Evolutionary conservation across 2,113 vertebrate species (phyloP).

Genomic region (Mionectes macconnelli): DNA sequence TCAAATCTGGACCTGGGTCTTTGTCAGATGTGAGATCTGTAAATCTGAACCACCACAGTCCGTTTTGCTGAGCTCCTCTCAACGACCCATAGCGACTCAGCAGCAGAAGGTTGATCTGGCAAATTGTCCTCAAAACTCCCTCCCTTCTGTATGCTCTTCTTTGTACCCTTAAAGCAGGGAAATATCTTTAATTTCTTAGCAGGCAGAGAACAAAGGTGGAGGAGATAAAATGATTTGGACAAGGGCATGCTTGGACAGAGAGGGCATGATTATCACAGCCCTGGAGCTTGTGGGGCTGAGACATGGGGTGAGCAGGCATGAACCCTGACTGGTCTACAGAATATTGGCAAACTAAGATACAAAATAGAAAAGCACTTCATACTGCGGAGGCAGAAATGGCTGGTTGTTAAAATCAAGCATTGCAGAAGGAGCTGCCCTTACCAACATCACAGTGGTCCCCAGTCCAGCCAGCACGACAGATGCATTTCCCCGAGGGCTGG

Average conservation of each 20-base stretch:
- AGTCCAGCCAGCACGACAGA: slow-evolving; percentile 4
- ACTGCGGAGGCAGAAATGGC: not conserved
- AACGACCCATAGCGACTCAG: not conserved
- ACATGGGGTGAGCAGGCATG: rapidly evolving
- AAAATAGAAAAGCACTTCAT: not conserved
- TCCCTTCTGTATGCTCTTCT: not conserved
- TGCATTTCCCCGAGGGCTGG: not conserved
- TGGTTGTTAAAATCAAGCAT: not conserved
- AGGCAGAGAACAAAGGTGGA: not conserved
- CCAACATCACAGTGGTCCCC: slow-evolving; percentile 20
- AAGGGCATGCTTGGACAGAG: not conserved
- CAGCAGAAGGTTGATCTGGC: not conserved
- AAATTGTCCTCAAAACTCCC: not conserved
- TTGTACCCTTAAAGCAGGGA: not conserved
- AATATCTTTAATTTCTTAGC: not conserved
- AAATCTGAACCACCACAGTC: not conserved
- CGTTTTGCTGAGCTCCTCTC: not conserved
- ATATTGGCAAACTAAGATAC: not conserved
- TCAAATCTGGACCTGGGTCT: not conserved
- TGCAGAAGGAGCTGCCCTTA: not conserved
- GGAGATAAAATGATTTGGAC: not conserved
- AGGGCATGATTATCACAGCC: too few species aligned
- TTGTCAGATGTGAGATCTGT: not conserved
- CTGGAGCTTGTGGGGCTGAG: not conserved
- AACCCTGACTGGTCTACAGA: not conserved